Evolutionary conservation across 2,888 invertebrate genomes (phyloP), one percentile per base, ranked within the genome.

Genomic region (Congeria kusceri): DNA sequence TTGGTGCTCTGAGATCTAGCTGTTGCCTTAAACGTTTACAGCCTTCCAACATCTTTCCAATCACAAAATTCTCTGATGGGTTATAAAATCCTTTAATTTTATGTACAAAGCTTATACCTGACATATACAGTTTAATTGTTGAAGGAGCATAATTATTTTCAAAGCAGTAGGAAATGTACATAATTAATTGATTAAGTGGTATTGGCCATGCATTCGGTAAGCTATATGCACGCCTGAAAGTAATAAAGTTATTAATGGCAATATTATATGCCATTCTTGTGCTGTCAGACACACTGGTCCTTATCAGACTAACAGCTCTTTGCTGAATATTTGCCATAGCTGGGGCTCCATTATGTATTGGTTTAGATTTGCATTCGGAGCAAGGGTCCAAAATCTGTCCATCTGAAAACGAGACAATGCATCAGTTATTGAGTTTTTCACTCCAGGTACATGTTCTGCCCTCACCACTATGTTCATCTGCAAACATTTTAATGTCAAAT

Each of bases 341-440:
- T 64, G 53, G 29, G n/a, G 46, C 5, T 47, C 70, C 15, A 76
- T 23, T 39, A 25, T 53, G 2, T 11, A 28, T 25, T 68, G 69
- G 7, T 64, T 20, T 18, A 9, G 20, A 0, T 56, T 63, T 18
- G 70, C 69, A 13, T 62, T 44, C 32, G 70, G 74, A 4, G 70
- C 74, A 20, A 79, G 15, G 15, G 25, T 18, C 7, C 67, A 15
- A 57, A 79, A 79, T 28, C 57, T 25, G 18, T n/a, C 11, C 44
- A 68, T 39, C 32, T 68, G 74, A 0, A 59, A 70, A 46, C 71
- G 75, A 59, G 74, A 76, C 32, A 80, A 23, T 53, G 20, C 32
- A 39, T 75, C 75, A 25, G 67, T 57, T 5, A 80, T 59, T 39
- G 3, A n/a, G 49, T 80, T 80, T n/a, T 25, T 1, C 56, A 20